phyloP scores from a whole-genome alignment of 2,888 invertebrate genomes.

The Cerastoderma edule region DNA sequence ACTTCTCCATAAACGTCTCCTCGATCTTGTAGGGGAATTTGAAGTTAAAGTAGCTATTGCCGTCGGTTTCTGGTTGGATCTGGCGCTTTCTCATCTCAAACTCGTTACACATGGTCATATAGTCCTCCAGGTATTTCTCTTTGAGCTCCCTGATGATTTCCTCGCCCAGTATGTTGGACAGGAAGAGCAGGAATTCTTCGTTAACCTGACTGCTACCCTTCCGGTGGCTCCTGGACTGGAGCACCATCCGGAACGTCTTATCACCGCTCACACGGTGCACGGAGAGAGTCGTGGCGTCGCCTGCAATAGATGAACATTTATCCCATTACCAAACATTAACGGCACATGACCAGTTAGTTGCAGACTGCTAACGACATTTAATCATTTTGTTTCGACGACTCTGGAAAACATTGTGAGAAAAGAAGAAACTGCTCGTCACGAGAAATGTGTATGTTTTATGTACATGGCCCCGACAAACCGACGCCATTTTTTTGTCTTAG shows the following conservation, averaged over 20 bases:
- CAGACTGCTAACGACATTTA: no score
- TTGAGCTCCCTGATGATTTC: conserved; percentile 27
- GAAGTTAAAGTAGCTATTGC: conserved; percentile 1
- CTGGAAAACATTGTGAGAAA: no score
- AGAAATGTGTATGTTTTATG: no score
- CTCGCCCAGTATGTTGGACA: conserved; percentile 33
- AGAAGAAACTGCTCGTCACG: no score
- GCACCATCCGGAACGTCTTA: conserved; percentile 31
- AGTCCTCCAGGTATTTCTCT: conserved; percentile 22
- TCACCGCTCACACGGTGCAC: conserved; percentile 34
- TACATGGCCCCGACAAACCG: no score
- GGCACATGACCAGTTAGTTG: no score
- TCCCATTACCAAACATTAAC: no score
- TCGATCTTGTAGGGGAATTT: conserved; percentile 32
- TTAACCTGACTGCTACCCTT: conserved; percentile 34
- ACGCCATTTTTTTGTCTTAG: no score
- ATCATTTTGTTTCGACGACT: no score
- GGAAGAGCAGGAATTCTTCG: conserved; percentile 25
- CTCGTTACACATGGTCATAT: conserved; percentile 26
- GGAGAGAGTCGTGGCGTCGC: conserved; percentile 28
- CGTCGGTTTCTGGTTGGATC: conserved; percentile 19
- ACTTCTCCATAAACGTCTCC: conserved; percentile 25
- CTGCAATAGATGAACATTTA: no score
- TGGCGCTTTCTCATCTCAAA: conserved; percentile 33
- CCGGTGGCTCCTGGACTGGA: conserved; percentile 26